phyloP scores from a whole-genome alignment of 2,888 invertebrate species.

The Apotomis betuletana region DNA sequence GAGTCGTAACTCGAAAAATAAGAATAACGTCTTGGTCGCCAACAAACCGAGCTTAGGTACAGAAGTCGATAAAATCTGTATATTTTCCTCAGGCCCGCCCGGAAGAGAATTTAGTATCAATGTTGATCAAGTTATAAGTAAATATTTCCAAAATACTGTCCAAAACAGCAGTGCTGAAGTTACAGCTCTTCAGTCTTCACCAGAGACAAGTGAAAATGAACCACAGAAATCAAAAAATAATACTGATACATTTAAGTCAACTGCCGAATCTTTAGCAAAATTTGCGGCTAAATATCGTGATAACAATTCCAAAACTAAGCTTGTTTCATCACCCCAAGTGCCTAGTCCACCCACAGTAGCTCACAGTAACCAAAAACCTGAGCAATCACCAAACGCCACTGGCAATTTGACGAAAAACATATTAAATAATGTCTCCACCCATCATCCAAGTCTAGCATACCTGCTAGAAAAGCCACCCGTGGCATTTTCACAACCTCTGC shows the following conservation, averaged over 20 bases:
- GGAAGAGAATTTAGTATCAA: slow-evolving; percentile 29
- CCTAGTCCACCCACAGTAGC: background rate
- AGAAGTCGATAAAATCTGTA: slow-evolving; percentile 13
- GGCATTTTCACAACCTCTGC: background rate
- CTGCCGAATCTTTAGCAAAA: background rate
- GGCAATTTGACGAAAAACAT: background rate
- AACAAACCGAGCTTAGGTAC: background rate
- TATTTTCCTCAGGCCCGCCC: slow-evolving; percentile 27
- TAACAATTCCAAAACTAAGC: background rate
- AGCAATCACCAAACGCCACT: background rate
- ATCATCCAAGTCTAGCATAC: background rate
- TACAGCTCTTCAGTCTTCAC: background rate
- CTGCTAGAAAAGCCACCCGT: slow-evolving; percentile 6
- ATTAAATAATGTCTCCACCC: background rate
- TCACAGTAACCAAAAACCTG: background rate
- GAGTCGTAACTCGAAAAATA: background rate
- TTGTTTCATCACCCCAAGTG: background rate
- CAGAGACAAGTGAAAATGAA: background rate
- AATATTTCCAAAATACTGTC: slow-evolving; percentile 1
- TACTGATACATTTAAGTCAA: background rate
- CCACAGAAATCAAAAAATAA: background rate
- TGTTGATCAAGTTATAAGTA: slow-evolving; percentile 6
- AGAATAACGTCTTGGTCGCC: background rate
- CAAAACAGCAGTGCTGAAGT: background rate
- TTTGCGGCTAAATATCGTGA: background rate